Percentiles rank a stretch among this genome's conserved stretches.
Evolutionary conservation across 1,140 invertebrate genomes (phyloP).

Genomic region (Anthonomus grandis): DNA sequence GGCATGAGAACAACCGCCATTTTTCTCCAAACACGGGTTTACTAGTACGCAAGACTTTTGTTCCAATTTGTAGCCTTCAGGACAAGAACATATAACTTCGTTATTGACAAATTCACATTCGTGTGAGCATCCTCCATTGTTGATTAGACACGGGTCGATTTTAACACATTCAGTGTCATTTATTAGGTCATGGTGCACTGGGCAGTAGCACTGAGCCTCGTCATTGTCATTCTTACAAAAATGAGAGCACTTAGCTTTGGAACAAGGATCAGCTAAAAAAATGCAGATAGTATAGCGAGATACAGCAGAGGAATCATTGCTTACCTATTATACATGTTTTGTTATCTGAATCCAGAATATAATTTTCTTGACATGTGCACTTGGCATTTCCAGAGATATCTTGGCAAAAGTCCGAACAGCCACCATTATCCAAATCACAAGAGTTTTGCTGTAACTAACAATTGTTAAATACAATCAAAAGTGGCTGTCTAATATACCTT

Average conservation of each 20-base stretch:
- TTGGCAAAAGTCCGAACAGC: conserved; percentile 62
- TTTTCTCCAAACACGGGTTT: conserved; percentile 53
- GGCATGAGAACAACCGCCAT: conserved; percentile 56
- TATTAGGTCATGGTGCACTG: conserved; percentile 45
- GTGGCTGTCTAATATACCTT: conserved; percentile 8
- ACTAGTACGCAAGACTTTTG: conserved; percentile 52
- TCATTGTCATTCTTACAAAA: conserved; percentile 54
- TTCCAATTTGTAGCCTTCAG: conserved; percentile 53
- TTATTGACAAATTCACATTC: conserved; percentile 51
- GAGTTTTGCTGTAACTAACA: conserved; percentile 15
- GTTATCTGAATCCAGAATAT: conserved; percentile 47
- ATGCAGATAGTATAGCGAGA: not conserved
- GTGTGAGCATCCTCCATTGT: conserved; percentile 63
- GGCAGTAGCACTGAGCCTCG: conserved; percentile 56
- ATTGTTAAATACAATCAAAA: too few relatives aligned
- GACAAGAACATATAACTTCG: conserved; percentile 60
- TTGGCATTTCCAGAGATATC: conserved; percentile 41
- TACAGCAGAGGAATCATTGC: not conserved
- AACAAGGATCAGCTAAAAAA: conserved; percentile 57
- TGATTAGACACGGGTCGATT: conserved; percentile 62
- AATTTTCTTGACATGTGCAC: conserved; percentile 58
- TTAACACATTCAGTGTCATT: conserved; percentile 64
- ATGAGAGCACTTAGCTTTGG: conserved; percentile 65
- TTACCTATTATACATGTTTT: conserved; percentile 31
- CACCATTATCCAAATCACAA: conserved; percentile 54